These are phyloP conservation scores for Turnix velox DNA, from an alignment of 2,113 vertebrate species.

Conservation along the genomic window DNA sequence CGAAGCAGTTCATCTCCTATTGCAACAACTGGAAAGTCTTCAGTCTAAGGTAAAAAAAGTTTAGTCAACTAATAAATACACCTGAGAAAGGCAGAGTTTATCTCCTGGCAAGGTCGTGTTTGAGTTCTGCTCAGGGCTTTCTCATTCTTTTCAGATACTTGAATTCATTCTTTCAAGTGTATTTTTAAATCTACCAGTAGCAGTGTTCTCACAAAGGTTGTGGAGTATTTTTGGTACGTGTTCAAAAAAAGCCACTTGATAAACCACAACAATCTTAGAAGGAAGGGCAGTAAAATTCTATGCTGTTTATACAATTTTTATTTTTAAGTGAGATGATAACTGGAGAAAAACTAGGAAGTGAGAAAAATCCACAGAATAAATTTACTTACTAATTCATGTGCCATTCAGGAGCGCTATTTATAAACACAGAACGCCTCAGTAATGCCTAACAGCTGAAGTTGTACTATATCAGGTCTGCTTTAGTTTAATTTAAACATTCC, in stretches of 20 bases:
- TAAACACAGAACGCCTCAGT: not conserved
- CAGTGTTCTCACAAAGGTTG: not conserved
- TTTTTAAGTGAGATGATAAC: not conserved
- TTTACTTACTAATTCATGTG: not conserved
- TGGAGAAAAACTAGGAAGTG: not conserved
- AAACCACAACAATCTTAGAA: not conserved
- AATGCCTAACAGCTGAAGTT: not conserved
- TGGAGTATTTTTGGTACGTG: not conserved
- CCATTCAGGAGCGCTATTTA: not conserved
- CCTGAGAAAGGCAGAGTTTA: not conserved
- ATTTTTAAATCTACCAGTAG: not conserved
- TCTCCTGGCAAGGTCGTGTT: not conserved
- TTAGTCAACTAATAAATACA: not conserved
- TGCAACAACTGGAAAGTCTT: not conserved
- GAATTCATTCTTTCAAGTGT: not conserved
- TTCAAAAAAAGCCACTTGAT: not conserved
- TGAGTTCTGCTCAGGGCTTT: not conserved
- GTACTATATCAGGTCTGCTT: not conserved
- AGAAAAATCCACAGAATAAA: not conserved
- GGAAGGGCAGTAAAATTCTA: not conserved
- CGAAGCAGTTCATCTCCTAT: not conserved
- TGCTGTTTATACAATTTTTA: not conserved
- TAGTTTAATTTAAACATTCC: not conserved
- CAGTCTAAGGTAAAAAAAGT: not conserved
- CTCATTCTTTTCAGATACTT: not conserved